phyloP scores from a whole-genome alignment of 2,888 invertebrate genomes.

The Psylliodes chrysocephalus region DNA sequence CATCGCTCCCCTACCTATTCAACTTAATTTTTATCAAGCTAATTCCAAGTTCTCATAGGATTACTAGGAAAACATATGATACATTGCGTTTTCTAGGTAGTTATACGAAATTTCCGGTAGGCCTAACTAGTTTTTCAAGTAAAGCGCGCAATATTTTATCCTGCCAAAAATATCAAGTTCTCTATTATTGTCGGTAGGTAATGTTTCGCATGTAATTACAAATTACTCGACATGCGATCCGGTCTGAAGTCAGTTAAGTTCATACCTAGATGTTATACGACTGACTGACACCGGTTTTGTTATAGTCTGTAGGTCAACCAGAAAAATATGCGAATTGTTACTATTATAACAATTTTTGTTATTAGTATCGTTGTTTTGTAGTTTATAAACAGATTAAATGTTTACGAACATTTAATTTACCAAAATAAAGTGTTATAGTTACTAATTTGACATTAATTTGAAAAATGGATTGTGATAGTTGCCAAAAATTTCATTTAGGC shows the following conservation, averaged over 20 bases:
- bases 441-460: no score
- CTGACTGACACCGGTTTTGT: slow-evolving; percentile 10
- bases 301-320: slow-evolving; percentile 13
- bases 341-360: no score
- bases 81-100: slow-evolving; percentile 2
- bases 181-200: slow-evolving; percentile 14
- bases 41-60: no score
- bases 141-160: slow-evolving; percentile 2
- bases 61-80: no score
- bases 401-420: no score
- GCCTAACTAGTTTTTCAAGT: slow-evolving; percentile 10
- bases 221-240: slow-evolving; percentile 17
- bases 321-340: neutral
- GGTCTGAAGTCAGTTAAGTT: slow-evolving; percentile 7
- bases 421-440: no score
- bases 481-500: no score
- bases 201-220: slow-evolving; percentile 24
- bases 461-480: no score
- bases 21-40: no score
- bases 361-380: no score
- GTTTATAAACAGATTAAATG: no score
- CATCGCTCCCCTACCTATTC: no score
- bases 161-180: slow-evolving; percentile 26
- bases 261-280: slow-evolving; percentile 1
- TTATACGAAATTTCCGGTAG: slow-evolving; percentile 13